Evolutionary conservation across 2,113 vertebrate genomes (phyloP).

Genomic region (Harpagus bidentatus): DNA sequence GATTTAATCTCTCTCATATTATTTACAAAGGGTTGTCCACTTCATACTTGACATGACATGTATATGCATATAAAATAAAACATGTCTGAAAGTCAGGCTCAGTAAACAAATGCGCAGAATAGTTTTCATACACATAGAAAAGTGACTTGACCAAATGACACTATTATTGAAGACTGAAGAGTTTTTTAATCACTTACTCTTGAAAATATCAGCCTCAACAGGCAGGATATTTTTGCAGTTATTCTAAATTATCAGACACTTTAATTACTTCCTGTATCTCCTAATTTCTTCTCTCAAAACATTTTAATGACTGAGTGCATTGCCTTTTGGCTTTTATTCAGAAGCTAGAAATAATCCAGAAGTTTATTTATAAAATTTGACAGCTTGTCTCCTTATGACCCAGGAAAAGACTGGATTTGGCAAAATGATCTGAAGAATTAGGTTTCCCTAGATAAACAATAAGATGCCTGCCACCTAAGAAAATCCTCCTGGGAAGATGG

Average conservation of each 20-base stretch:
- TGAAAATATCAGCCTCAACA: not conserved
- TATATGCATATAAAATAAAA: not conserved
- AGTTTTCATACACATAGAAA: not conserved
- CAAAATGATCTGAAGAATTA: constrained; percentile 1
- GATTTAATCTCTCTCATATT: not conserved
- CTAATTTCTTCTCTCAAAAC: not conserved
- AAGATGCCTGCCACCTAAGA: not conserved
- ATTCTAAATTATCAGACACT: not conserved
- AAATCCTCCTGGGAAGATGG: not conserved
- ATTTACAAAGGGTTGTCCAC: not conserved
- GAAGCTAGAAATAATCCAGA: constrained; percentile 30
- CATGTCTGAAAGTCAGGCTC: not conserved
- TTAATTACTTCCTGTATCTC: constrained; percentile 9
- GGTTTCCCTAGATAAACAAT: not conserved
- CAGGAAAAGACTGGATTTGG: not conserved
- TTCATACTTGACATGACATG: not conserved
- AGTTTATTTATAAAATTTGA: constrained; percentile 30
- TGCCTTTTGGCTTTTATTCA: constrained; percentile 13
- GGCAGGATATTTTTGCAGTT: not conserved
- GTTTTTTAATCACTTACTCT: not conserved
- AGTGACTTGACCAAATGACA: not conserved
- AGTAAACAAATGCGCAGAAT: not conserved
- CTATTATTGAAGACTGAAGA: not conserved
- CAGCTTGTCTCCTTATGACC: not conserved
- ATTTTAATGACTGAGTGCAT: not conserved